Base-by-base conservation (phyloP, 2,888 invertebrate species). In the Epiblema foenella region DNA sequence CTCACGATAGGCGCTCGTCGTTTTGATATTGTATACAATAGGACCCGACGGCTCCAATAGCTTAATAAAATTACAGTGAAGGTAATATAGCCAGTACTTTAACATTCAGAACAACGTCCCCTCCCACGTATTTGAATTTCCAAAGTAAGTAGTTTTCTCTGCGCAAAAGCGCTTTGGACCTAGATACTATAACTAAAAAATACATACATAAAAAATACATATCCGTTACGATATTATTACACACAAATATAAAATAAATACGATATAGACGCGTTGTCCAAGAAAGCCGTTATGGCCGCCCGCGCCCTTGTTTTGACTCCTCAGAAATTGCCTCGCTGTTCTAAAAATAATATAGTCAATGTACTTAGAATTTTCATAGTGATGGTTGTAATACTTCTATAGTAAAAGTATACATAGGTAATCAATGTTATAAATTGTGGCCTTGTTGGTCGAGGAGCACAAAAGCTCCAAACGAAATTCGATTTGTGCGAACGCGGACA, bases 401-500 rank as follows among this genome's bases (percentile, higher is more conserved):
- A 56, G 66, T 60, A 68, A 62, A 68, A 68, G 68, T 42, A 62
- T 52, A 54, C 37, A 70, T n/a, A n/a, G n/a, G n/a, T n/a, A n/a
- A 20, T 62, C 39, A 71, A 71, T 62, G 49, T 39, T 49, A 62
- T 62, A 62, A 24, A 71, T 39, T 66, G 60, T 56, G 49, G 15
- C 66, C 60, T 70, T 65, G 59, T 66, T 20, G 54, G 37, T 70
- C 59, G 65, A 69, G 39, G 24, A 39, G 20, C 70, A 54, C 69
- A 77, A 77, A 75, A 64, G 74, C 71, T 69, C 54, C 57, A 67
- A 74, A 76, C 75, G 69, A 77, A 76, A 76, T 79, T 75, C 75
- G 73, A 76, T 76, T 76, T 77, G 75, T 58, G 46, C 59, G 37
- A 65, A 68, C 62, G 56, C 42, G 46, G 46, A 24, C 68, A 74